Evolutionary conservation across 2,113 vertebrate genomes (phyloP).

Genomic region (Dromas ardeola): DNA sequence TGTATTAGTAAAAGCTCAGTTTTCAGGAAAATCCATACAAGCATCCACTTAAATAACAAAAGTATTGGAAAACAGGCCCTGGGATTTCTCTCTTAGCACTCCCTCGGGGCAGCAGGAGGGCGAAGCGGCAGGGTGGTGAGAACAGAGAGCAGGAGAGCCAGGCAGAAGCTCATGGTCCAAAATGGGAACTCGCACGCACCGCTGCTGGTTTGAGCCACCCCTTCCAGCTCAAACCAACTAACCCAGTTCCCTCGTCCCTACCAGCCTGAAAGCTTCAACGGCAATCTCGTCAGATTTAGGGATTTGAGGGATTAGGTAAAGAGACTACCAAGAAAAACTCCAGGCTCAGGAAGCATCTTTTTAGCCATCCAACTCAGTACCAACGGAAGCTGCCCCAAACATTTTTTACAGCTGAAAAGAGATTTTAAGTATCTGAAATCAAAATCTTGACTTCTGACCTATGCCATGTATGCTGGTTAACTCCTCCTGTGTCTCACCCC

Average conservation of each 20-base stretch:
- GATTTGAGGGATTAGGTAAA: background rate
- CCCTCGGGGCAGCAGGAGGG: background rate
- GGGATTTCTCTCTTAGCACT: background rate
- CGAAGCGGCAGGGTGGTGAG: background rate
- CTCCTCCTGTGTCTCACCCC: background rate
- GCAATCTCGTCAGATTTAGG: background rate
- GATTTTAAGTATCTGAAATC: background rate
- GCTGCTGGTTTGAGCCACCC: background rate
- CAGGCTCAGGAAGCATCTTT: background rate
- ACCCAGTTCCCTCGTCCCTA: background rate
- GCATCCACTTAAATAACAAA: background rate
- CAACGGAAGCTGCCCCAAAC: background rate
- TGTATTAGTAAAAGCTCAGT: constrained; percentile 47
- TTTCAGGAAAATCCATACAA: constrained; percentile 53
- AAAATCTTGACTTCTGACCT: background rate
- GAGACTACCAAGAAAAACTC: background rate
- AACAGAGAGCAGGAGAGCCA: background rate
- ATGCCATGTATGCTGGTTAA: background rate
- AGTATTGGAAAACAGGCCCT: background rate
- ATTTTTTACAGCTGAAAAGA: background rate
- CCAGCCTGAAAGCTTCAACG: background rate
- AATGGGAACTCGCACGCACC: rapidly evolving
- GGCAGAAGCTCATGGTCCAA: background rate
- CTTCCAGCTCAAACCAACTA: background rate
- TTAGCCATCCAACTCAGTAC: background rate